These are phyloP conservation scores for Lepidurus apus DNA, from an alignment of 1,140 invertebrate species.

Conservation along the genomic window DNA sequence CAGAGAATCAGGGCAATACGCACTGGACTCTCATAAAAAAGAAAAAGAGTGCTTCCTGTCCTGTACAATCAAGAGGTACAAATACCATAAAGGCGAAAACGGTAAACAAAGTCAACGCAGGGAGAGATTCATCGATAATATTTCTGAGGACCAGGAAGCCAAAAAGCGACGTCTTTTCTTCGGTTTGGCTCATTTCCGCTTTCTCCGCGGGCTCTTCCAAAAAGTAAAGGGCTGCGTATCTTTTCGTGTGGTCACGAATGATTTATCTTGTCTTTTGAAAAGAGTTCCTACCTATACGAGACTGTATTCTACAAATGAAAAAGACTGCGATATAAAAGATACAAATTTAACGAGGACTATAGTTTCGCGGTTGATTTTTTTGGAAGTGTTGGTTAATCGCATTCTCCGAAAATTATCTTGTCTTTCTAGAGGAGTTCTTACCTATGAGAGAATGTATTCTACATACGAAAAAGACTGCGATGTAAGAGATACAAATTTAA, in stretches of 20 bases:
- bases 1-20: no score
- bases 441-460: no score
- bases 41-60: background rate
- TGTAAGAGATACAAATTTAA: no score
- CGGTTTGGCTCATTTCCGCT: background rate
- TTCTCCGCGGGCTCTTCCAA: background rate
- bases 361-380: no score
- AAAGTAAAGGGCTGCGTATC: background rate
- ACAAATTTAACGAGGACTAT: no score
- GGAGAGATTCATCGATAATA: slow-evolving; percentile 11
- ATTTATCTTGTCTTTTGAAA: background rate
- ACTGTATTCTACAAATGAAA: no score
- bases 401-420: no score
- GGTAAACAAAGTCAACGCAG: background rate
- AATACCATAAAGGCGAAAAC: background rate
- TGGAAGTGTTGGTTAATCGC: no score
- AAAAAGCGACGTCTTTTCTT: background rate
- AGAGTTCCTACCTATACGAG: background rate
- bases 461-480: no score
- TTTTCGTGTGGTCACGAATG: background rate
- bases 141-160: background rate
- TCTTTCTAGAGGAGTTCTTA: background rate
- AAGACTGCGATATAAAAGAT: no score
- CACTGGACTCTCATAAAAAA: background rate
- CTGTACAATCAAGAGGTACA: background rate